These are phyloP conservation scores for Drosophila obscura DNA, from an alignment of 1,140 invertebrate genomes.

Conservation along the genomic window DNA sequence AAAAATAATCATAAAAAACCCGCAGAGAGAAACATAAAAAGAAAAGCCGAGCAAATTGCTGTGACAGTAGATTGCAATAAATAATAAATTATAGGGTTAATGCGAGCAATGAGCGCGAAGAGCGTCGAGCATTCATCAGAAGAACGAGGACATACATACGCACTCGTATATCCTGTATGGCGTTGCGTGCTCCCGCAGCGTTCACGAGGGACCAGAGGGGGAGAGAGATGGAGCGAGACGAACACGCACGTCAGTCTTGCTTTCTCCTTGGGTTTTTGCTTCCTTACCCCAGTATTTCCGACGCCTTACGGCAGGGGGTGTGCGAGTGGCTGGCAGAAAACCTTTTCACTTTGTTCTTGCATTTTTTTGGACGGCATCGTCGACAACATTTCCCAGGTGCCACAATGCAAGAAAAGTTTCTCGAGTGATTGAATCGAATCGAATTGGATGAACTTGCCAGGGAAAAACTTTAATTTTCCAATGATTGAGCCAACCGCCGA, in stretches of 20 bases:
- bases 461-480: constrained; percentile 69
- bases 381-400: constrained; percentile 13
- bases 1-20: constrained; percentile 46
- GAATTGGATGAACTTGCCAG: constrained; percentile 39
- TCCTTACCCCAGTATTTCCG: constrained; percentile 14
- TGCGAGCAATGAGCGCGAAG: constrained; percentile 54
- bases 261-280: constrained; percentile 38
- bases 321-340: constrained; percentile 22
- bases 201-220: constrained; percentile 15
- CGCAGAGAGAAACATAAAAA: constrained; percentile 36
- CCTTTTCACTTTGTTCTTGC: constrained; percentile 52
- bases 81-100: constrained; percentile 75
- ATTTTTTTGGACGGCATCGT: constrained; percentile 33
- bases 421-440: constrained; percentile 71
- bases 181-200: constrained; percentile 59
- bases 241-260: constrained; percentile 44
- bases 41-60: constrained; percentile 64
- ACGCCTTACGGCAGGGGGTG: background rate
- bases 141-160: constrained; percentile 25
- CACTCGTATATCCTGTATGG: constrained; percentile 24
- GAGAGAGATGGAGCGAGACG: constrained; percentile 6
- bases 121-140: constrained; percentile 47
- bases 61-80: constrained; percentile 71
- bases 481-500: constrained; percentile 32
- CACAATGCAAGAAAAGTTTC: constrained; percentile 35